A percentile compares a stretch with the other conserved stretches of the same genome.
phyloP scores from a whole-genome alignment of 2,113 vertebrate species.

The Zonotrichia leucophrys region DNA sequence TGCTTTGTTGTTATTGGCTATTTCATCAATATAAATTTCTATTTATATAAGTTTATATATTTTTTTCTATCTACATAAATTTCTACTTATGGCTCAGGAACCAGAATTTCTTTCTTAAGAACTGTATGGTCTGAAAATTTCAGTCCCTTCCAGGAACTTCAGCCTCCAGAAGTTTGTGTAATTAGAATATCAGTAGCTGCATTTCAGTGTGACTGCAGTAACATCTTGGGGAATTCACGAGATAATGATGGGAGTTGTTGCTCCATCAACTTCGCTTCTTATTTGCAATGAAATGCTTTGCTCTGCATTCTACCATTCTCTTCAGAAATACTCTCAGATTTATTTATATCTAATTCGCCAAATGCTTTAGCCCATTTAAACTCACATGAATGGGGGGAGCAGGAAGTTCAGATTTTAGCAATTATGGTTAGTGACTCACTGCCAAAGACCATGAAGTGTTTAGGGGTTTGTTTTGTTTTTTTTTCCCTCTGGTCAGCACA shows the following conservation, averaged over 20 bases:
- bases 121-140: not conserved
- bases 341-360: not conserved
- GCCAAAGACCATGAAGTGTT: not conserved
- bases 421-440: not conserved
- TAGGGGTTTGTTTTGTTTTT: not conserved
- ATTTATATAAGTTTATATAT: not conserved
- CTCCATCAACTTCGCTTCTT: not conserved
- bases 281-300: not conserved
- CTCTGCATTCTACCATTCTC: not conserved
- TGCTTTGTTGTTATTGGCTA: not conserved
- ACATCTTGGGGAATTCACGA: not conserved
- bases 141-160: not conserved
- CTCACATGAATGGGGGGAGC: not conserved
- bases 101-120: not conserved
- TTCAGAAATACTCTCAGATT: not conserved
- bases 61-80: too few relatives aligned
- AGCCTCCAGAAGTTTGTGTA: not conserved
- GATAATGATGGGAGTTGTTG: not conserved
- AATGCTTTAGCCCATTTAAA: not conserved
- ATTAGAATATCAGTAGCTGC: conserved; percentile 5
- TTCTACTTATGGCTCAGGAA: not conserved
- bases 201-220: not conserved
- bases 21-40: not conserved
- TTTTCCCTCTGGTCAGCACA: not conserved
- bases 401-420: not conserved